Percentiles rank a stretch among this genome's conserved stretches.
Conservation (phyloP, 1,140 invertebrate species). For the Penaeus vannamei region DNA sequence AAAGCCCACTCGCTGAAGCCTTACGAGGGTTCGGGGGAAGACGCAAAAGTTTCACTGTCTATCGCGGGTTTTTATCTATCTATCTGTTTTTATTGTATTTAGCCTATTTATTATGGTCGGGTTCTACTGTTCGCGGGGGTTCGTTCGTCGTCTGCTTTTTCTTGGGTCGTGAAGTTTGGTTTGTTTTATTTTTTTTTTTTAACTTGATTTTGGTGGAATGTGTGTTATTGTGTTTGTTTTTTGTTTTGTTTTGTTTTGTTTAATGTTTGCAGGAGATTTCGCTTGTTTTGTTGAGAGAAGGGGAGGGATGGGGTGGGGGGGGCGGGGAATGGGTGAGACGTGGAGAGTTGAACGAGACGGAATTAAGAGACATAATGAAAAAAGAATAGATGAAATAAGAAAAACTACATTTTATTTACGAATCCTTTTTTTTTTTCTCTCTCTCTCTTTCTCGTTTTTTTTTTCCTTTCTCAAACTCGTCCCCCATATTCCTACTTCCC, state of each 20-base stretch:
- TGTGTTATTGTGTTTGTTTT: too few species aligned
- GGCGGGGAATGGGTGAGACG: not conserved
- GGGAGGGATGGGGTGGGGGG: not conserved
- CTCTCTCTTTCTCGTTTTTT: not conserved
- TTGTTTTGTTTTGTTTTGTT: too few species aligned
- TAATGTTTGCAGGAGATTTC: too few species aligned
- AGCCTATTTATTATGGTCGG: too few species aligned
- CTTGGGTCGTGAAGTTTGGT: too few species aligned
- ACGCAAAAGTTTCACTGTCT: not conserved
- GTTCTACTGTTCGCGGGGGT: too few species aligned
- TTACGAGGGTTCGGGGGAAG: conserved; percentile 5
- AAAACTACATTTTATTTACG: not conserved
- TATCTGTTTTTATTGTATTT: too few species aligned
- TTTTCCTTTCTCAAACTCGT: not conserved
- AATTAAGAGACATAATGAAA: not conserved
- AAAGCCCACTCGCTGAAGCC: conserved; percentile 29
- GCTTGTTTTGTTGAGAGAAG: too few species aligned
- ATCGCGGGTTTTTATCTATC: not conserved
- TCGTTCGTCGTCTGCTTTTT: too few species aligned
- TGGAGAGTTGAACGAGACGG: not conserved
- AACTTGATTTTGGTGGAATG: too few species aligned
- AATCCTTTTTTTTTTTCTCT: not conserved
- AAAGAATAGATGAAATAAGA: not conserved
- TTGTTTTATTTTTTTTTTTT: too few species aligned
- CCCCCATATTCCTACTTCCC: not conserved